Percentiles rank a stretch among this genome's conserved stretches.
These are phyloP conservation scores for Plagodis dolabraria DNA, from an alignment of 2,888 invertebrate species.

Conservation along the genomic window DNA sequence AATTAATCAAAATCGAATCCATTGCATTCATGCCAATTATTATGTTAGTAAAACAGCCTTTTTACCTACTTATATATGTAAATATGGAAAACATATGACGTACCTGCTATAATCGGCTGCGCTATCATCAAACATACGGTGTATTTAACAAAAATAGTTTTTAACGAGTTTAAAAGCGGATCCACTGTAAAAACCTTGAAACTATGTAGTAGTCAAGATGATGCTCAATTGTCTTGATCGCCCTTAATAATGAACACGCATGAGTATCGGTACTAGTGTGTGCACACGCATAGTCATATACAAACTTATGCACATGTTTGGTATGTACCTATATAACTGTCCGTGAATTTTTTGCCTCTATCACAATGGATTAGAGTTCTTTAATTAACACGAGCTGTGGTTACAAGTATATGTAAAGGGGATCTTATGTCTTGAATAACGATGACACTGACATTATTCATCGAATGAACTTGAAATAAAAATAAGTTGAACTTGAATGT, in stretches of 20 bases:
- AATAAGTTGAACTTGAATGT: constrained; percentile 39
- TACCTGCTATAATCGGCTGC: constrained; percentile 4
- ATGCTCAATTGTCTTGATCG: constrained; percentile 55
- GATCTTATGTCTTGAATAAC: constrained; percentile 39
- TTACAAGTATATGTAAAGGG: constrained; percentile 19
- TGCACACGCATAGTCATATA: constrained; percentile 34
- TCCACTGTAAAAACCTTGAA: constrained; percentile 71
- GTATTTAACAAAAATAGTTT: constrained; percentile 57
- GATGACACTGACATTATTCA: constrained; percentile 52
- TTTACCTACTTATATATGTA: neutral
- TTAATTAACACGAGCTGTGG: constrained; percentile 2
- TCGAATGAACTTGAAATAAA: constrained; percentile 49
- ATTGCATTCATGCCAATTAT: neutral
- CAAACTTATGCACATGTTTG: constrained; percentile 12
- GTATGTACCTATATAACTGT: constrained; percentile 7
- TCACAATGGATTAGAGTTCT: constrained; percentile 23
- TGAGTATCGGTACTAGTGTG: constrained; percentile 25
- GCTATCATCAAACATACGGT: constrained; percentile 50
- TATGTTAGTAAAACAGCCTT: neutral
- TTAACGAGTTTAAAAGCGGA: constrained; percentile 61
- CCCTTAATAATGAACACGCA: constrained; percentile 50
- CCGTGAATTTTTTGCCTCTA: constrained; percentile 20
- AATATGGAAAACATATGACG: constrained; percentile 5
- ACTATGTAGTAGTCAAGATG: constrained; percentile 40
- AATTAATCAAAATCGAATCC: too few relatives aligned